A percentile compares a stretch with the other conserved stretches of the same genome.
Evolutionary conservation across 2,797 vertebrate genomes (phyloP).

Genomic region (Gambelia wislizenii): DNA sequence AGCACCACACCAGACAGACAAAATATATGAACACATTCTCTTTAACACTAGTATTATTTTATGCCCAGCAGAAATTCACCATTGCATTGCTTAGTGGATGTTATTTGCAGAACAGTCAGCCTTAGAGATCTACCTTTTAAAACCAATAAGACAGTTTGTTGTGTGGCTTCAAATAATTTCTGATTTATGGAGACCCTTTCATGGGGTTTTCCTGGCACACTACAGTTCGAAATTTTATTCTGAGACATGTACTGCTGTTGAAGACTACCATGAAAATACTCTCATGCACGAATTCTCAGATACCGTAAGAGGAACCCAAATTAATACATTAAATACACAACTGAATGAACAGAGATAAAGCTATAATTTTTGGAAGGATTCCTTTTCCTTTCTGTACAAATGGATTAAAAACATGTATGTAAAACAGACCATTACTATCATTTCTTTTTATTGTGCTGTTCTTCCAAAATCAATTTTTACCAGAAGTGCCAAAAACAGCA

Average conservation of each 20-base stretch:
- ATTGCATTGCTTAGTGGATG: not conserved
- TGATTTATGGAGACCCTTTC: too few species aligned
- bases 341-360: not conserved
- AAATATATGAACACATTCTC: not conserved
- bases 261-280: not conserved
- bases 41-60: not conserved
- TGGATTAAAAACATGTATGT: not conserved
- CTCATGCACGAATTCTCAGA: not conserved
- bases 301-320: not conserved
- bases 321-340: not conserved
- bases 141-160: not conserved
- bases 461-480: not conserved
- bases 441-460: not conserved
- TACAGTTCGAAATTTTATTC: not conserved
- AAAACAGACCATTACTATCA: not conserved
- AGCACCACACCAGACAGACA: not conserved
- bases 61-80: not conserved
- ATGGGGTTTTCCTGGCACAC: not conserved
- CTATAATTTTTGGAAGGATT: not conserved
- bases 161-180: not conserved
- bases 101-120: not conserved
- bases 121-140: not conserved
- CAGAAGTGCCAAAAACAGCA: not conserved
- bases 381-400: not conserved
- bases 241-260: not conserved